Evolutionary conservation across 92 coral and sea anemone genomes (phyloP), one percentile per base, ranked within the genome.

Genomic region (Epizoanthus stellaris): DNA sequence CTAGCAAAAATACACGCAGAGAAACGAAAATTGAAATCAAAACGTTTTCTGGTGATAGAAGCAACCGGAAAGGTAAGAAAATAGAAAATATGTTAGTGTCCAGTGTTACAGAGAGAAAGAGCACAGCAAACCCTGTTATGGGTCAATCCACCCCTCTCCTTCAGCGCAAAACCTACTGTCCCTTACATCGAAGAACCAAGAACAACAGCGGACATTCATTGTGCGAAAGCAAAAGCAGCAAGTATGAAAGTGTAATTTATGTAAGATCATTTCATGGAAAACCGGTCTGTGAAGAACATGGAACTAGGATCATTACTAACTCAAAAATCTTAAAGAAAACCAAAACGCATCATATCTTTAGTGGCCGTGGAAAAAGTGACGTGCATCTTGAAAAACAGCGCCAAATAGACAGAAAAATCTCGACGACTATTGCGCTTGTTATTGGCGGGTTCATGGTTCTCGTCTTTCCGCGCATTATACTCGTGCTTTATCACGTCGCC

Each of bases 371-470:
- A 52, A 79, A 79, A 79, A 79, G 15, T 58, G 70, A 42, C 23
- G 11, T 2, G 19, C 67, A 63, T 0, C 53, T 63, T 43, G 73
- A 79, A 42, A 62, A 34, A 63, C 83, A 79, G 67, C 72, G 72
- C 2, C 67, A 45, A 49, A 63, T 79, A 16, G 88, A 85, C 67
- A 67, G 85, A 54, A 80, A 85, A 40, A 90, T 85, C 30, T 83
- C 93, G 15, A 77, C 62, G 36, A 80, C 90, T 14, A 87, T 90
- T 13, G 93, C 90, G 12, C 88, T 90, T n/a, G 89, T 90, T 19
- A 87, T 87, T 39, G 77, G 90, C 65, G 74, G 72, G 1, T 90
- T 90, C 67, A 80, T 87, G 61, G 20, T 87, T 17, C 56, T 88
- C 14, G 82, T 90, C 14, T 90, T 86, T 82, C 93, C 93, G 3